phyloP scores from a whole-genome alignment of 2,113 vertebrate genomes.

The Halcyon senegalensis region DNA sequence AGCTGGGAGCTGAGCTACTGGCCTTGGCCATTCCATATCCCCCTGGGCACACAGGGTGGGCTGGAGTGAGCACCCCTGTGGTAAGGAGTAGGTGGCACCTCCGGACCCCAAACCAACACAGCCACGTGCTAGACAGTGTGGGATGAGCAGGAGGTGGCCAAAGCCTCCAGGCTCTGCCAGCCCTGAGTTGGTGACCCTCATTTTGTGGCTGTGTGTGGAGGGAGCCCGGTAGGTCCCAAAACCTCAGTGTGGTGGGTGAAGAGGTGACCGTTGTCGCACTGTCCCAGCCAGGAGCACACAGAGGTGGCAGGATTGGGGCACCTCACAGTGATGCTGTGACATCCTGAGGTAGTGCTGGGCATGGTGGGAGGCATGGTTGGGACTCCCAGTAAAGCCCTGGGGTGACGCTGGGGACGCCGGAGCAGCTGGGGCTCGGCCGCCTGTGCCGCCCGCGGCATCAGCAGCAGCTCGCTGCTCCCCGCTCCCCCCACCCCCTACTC shows the following conservation, averaged over 20 bases:
- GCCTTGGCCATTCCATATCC: neutral
- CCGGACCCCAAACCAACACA: fast-evolving
- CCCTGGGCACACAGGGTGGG: neutral
- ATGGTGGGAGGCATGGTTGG: neutral
- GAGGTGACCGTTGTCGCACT: fast-evolving
- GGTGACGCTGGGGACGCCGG: neutral
- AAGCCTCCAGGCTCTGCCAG: neutral
- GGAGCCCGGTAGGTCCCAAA: neutral
- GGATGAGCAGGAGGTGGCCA: neutral
- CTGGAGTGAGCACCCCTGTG: neutral
- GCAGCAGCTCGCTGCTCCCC: neutral
- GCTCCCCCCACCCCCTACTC: neutral
- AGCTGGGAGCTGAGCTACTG: neutral
- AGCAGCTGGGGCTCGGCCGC: neutral
- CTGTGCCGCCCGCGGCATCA: neutral
- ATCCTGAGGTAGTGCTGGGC: neutral
- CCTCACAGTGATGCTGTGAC: neutral
- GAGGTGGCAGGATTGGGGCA: neutral
- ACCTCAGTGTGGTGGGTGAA: fast-evolving
- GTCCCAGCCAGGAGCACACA: neutral
- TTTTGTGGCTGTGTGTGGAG: neutral
- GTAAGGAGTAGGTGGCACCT: neutral
- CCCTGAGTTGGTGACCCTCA: fast-evolving
- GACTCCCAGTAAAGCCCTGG: too few species aligned
- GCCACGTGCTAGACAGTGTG: fast-evolving